phyloP scores from a whole-genome alignment of 2,113 vertebrate genomes.

The Lates calcarifer region DNA sequence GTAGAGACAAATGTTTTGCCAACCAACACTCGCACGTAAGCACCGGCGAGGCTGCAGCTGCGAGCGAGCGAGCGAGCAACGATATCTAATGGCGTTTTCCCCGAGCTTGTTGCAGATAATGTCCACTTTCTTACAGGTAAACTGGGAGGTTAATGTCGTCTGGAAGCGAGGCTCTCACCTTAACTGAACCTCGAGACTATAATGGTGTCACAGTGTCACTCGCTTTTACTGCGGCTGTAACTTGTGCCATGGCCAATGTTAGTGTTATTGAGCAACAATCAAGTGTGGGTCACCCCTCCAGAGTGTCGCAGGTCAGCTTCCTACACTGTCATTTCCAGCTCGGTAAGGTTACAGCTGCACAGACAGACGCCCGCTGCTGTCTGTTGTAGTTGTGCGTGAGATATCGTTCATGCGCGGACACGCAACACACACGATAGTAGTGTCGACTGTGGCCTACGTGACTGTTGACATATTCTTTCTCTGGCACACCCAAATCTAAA shows the following conservation, averaged over 20 bases:
- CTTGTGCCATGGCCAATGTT: neutral
- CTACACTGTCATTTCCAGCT: neutral
- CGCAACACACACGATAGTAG: neutral
- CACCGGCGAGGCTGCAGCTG: neutral
- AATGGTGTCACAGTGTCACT: too few species aligned
- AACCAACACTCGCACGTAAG: too few species aligned
- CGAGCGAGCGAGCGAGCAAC: neutral
- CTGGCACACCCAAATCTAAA: neutral
- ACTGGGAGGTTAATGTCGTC: neutral
- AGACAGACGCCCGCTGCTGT: too few species aligned
- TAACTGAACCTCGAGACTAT: neutral
- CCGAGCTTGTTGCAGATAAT: neutral
- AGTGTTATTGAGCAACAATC: neutral
- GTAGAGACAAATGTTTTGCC: neutral
- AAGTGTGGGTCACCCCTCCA: neutral
- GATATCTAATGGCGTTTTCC: neutral
- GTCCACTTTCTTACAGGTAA: neutral
- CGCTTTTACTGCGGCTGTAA: neutral
- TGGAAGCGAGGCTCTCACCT: neutral
- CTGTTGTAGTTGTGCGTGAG: too few species aligned
- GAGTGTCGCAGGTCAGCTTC: neutral
- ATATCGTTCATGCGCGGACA: too few species aligned
- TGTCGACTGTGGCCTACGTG: slow-evolving; percentile 28
- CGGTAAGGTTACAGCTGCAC: neutral
- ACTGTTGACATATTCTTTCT: neutral